Evolutionary conservation across 2,797 vertebrate genomes (phyloP).

Genomic region (Acanthurus lineatus): DNA sequence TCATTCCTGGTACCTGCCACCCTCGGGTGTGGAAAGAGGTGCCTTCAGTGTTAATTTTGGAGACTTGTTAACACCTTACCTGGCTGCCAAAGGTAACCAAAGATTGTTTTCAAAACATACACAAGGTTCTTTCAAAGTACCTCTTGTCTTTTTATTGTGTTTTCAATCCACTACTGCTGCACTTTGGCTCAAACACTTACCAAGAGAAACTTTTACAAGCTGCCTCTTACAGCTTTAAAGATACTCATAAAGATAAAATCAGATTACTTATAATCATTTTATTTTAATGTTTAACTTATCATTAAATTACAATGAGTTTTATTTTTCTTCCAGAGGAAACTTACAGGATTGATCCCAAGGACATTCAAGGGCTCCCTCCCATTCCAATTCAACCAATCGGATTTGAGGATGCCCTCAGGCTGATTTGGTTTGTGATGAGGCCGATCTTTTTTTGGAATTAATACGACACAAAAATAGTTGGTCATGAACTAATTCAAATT

Average conservation of each 20-base stretch:
- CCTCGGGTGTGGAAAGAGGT: conserved; percentile 90
- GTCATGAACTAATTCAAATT: neutral
- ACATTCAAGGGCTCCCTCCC: conserved; percentile 86
- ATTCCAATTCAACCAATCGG: conserved; percentile 93
- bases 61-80: conserved; percentile 90
- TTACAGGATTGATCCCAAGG: conserved; percentile 82
- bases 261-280: neutral
- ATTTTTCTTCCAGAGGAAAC: conserved; percentile 82
- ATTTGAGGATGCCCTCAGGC: conserved; percentile 86
- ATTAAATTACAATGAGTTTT: neutral
- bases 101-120: neutral
- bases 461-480: neutral
- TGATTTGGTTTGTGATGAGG: conserved; percentile 88
- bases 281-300: neutral
- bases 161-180: neutral
- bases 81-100: conserved; percentile 88
- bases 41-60: conserved; percentile 84
- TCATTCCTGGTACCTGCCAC: conserved; percentile 92
- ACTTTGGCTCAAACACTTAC: conserved; percentile 7
- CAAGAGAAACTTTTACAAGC: neutral
- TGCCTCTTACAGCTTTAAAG: neutral
- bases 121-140: neutral
- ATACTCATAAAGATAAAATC: conserved; percentile 5
- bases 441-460: neutral
- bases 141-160: neutral